Base-by-base conservation (phyloP, 2,113 vertebrate genomes). In the Chaetodon auriga region DNA sequence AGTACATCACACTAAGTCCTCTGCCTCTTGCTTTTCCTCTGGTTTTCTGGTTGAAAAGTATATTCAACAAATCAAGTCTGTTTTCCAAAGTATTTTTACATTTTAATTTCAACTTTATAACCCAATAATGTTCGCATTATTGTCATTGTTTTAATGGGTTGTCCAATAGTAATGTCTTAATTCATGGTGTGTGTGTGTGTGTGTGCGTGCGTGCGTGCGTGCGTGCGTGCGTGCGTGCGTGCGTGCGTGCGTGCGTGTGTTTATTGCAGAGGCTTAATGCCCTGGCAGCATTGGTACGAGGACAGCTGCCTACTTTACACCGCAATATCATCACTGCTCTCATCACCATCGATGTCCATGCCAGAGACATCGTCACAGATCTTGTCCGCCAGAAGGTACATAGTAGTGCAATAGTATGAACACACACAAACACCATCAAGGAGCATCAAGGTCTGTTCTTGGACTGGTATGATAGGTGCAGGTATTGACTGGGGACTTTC, bases 301-400 rank as follows among this genome's bases (percentile, higher is more conserved):
- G 96, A 38, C 91, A 84, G 19, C 95, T 97, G 73, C 95, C 95
- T 68, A 91, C 89, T 86, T 91, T 97, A 61, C 96, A 97, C 80
- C 95, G 96, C 75, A 95, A 95, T 81, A 96, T 97, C 76, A 91
- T 97, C 86, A 98, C 95, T 12, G 95, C 96, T 19, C 92, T 96
- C 58, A 96, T 97, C 89, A 97, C 96, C 45, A 93, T 92, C 45
- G 96, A 96, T 60, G 97, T 97, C 6, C 95, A 97, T 5, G 96
- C 96, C 57, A 96, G 96, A 90, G 96, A 96, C 78, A 96, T 97
- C 71, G 94, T 97, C 82, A 95, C 94, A 0, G 96, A 96, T 75
- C 92, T 97, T 4, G 93, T 96, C 30, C 73, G 61, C 48, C 86
- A 95, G 75, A 95, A 96, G 95, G 95, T 96, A 92, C 30, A 63